Evolutionary conservation across 2,797 vertebrate species (phyloP), one percentile per base, ranked within the genome.

Genomic region (Aeoliscus strigatus): DNA sequence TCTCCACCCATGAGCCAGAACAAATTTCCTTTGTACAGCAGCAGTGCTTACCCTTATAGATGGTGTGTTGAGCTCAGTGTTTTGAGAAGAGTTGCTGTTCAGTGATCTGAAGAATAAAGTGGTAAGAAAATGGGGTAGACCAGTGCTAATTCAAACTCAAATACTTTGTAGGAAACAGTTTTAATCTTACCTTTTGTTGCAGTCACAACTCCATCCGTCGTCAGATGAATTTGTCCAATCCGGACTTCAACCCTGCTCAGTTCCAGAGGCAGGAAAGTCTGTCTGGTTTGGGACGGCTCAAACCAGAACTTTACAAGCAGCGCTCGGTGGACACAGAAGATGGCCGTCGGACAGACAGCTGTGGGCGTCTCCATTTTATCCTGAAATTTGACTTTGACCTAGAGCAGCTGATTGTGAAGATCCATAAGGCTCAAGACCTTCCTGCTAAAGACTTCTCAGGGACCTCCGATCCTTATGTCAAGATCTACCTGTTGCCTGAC

Each of bases 391-490:
- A 99, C 75, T 98, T 94, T 53, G 94, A 97, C 68, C 78, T 97
- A 58, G 94, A 98, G 73, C 96, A 99, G 82, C 90, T 99, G 67
- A 94, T 98, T 0, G 93, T 99, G 66, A 98, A 97, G 84, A 94
- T 99, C 73, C 93, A 96, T 80, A 93, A 90, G 80, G 96, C 94
- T 45, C 86, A 93, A 78, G 91, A 94, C 65, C 85, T 99, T 65
- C 94, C 96, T 0, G 94, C 94, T 32, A 99, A 99, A 87, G 96
- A 98, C 86, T 99, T 98, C 83, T 94, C 94, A 39, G 96, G 96
- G 38, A 97, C 94, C 9, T 99, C 96, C 2, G 96, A 99, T 74
- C 96, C 96, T 0, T 98, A 99, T 0, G 94, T 99, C 55, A 98
- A 98, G 83, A 97, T 99, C 66, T 98, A 98, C 73, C 87, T 99